Evolutionary conservation across 2,797 vertebrate species (phyloP).

Genomic region (Nyctalus aviator): DNA sequence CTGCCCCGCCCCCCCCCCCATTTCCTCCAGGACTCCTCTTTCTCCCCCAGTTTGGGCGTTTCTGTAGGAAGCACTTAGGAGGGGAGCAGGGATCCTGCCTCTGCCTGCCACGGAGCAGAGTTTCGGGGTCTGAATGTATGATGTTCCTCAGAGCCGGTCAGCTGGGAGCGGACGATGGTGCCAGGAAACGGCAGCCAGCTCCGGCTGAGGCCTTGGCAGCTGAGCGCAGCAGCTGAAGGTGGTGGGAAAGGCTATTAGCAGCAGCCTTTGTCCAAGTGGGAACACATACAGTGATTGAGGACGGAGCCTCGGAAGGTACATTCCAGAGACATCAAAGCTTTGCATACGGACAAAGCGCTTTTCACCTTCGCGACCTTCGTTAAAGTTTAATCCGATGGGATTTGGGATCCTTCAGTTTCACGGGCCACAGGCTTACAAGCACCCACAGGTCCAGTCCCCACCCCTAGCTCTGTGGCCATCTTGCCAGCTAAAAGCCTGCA

Average conservation of each 20-base stretch:
- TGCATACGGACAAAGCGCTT: constrained; percentile 63
- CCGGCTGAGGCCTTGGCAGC: constrained; percentile 69
- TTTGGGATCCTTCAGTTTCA: constrained; percentile 62
- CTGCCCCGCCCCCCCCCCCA: fast-evolving
- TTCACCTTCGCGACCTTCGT: constrained; percentile 56
- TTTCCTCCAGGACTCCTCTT: too few relatives aligned
- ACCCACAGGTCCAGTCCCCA: constrained; percentile 41
- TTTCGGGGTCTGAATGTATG: constrained; percentile 46
- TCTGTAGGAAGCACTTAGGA: constrained; percentile 23
- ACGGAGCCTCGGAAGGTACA: constrained; percentile 62
- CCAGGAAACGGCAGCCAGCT: constrained; percentile 66
- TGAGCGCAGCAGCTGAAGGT: constrained; percentile 63
- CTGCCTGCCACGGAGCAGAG: background rate
- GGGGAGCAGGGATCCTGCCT: background rate
- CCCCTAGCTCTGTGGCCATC: constrained; percentile 65
- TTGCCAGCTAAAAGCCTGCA: constrained; percentile 53
- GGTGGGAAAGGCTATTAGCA: constrained; percentile 74
- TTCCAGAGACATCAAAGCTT: constrained; percentile 74
- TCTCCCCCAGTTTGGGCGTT: background rate
- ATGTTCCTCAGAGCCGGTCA: constrained; percentile 59
- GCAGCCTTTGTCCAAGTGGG: constrained; percentile 81
- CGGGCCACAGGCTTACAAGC: constrained; percentile 30
- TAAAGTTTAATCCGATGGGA: constrained; percentile 50
- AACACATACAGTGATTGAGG: constrained; percentile 75
- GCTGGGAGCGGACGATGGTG: constrained; percentile 45